Evolutionary conservation across 2,797 vertebrate species (phyloP).

Genomic region (Peromyscus aztecus): DNA sequence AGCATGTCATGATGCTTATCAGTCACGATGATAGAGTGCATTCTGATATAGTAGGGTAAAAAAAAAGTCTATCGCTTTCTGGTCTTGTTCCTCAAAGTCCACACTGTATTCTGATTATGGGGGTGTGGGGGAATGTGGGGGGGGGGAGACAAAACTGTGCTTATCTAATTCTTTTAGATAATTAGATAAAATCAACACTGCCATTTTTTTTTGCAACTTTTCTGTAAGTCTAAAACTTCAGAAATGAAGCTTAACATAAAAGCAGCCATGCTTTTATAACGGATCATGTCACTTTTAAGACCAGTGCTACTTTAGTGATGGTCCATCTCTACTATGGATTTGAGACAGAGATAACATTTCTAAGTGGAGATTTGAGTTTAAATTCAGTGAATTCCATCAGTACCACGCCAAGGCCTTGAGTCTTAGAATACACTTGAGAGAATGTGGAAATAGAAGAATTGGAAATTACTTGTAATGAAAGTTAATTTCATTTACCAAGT

Average conservation of each 20-base stretch:
- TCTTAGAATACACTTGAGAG: not conserved
- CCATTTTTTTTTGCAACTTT: not conserved
- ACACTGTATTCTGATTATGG: not conserved
- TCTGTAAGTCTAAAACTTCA: conserved; percentile 1
- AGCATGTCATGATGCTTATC: not conserved
- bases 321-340: not conserved
- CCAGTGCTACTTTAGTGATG: not conserved
- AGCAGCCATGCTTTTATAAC: not conserved
- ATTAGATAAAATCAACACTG: not conserved
- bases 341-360: not conserved
- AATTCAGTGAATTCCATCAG: not conserved
- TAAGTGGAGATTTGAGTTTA: not conserved
- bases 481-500: not conserved
- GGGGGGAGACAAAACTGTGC: not conserved
- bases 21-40: not conserved
- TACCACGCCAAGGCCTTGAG: not conserved
- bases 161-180: not conserved
- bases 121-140: not conserved
- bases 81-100: not conserved
- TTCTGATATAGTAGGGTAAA: not conserved
- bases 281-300: not conserved
- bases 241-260: not conserved
- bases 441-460: not conserved
- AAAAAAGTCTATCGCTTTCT: not conserved
- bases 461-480: not conserved